Conservation (phyloP, 2,888 invertebrate species). For the Minunthozetes semirufus region DNA sequence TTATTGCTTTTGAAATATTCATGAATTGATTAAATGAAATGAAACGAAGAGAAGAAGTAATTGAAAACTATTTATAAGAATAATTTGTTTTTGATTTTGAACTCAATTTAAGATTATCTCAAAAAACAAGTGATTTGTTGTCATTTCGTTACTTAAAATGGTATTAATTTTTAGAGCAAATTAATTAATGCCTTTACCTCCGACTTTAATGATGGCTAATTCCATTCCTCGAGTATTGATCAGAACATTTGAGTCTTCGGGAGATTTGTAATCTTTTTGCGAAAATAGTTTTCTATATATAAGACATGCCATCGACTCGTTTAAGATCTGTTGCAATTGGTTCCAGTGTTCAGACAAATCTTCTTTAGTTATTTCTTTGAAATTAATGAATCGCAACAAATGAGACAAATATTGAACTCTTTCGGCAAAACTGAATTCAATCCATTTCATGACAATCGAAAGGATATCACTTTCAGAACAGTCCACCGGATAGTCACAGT, state of each 20-base stretch:
- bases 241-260: conserved; percentile 46
- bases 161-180: too few relatives aligned
- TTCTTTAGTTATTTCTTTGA: conserved; percentile 50
- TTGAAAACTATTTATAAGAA: too few relatives aligned
- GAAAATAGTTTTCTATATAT: conserved; percentile 6
- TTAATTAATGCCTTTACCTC: conserved; percentile 48
- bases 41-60: too few relatives aligned
- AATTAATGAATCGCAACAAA: conserved; percentile 52
- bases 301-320: neutral
- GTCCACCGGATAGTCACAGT: conserved; percentile 62
- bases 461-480: conserved; percentile 59
- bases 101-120: too few relatives aligned
- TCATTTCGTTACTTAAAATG: too few relatives aligned
- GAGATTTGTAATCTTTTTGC: conserved; percentile 22
- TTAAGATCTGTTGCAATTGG: neutral
- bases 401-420: conserved; percentile 50
- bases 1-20: too few relatives aligned
- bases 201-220: conserved; percentile 60
- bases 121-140: too few relatives aligned
- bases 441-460: conserved; percentile 57
- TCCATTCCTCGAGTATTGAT: conserved; percentile 63
- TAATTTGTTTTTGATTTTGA: too few relatives aligned
- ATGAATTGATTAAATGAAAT: too few relatives aligned
- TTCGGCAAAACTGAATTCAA: conserved; percentile 50
- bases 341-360: conserved; percentile 42